These are phyloP conservation scores for Latrodectus hesperus DNA, from an alignment of 2,888 invertebrate species.

Conservation along the genomic window DNA sequence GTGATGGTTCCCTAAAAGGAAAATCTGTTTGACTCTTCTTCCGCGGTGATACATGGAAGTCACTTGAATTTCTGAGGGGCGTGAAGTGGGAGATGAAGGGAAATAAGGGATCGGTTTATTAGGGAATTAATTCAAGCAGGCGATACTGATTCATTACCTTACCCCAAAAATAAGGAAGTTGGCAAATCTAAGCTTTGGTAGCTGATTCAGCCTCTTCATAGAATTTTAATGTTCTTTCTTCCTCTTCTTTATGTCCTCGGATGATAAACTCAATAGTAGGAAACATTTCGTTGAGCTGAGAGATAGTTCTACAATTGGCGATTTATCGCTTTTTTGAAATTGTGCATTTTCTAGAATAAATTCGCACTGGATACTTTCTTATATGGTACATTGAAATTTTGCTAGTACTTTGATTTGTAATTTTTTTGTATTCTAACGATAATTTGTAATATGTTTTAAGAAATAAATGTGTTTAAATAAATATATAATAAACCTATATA, in stretches of 20 bases:
- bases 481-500: too few relatives aligned
- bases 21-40: neutral
- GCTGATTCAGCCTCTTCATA: slow-evolving; percentile 63
- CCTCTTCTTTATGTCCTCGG: slow-evolving; percentile 52
- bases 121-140: slow-evolving; percentile 50
- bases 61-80: neutral
- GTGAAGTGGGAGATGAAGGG: neutral
- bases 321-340: neutral
- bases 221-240: slow-evolving; percentile 57
- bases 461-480: too few relatives aligned
- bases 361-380: neutral
- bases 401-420: too few relatives aligned
- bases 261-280: slow-evolving; percentile 42
- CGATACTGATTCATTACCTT: slow-evolving; percentile 57
- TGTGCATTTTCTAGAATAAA: neutral
- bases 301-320: slow-evolving; percentile 24
- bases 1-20: slow-evolving; percentile 1
- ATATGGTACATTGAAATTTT: too few relatives aligned
- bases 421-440: too few relatives aligned
- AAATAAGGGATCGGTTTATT: neutral
- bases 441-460: too few relatives aligned
- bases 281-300: slow-evolving; percentile 14
- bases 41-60: neutral
- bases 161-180: slow-evolving; percentile 23
- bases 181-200: slow-evolving; percentile 7